phyloP scores from a whole-genome alignment of 2,888 invertebrate species.

The Machimus atricapillus region DNA sequence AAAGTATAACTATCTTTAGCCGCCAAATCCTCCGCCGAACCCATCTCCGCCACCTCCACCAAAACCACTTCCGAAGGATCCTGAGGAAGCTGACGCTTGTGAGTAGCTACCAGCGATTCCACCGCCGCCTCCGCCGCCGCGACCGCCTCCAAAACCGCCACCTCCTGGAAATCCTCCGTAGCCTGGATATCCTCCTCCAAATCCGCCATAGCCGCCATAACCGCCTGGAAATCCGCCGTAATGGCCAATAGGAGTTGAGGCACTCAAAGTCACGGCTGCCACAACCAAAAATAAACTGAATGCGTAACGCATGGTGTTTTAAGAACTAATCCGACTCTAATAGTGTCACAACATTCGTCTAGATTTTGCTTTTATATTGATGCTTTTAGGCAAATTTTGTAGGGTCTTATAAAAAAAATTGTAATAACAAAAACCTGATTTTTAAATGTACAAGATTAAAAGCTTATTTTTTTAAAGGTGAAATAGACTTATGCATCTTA shows the following conservation, averaged over 20 bases:
- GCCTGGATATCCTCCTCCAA: neutral
- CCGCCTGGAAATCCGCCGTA: neutral
- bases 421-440: neutral
- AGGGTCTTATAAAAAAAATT: neutral
- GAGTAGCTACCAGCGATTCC: neutral
- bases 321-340: neutral
- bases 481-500: neutral
- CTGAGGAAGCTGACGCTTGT: neutral
- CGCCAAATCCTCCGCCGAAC: neutral
- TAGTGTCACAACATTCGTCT: neutral
- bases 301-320: neutral
- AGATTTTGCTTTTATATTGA: neutral
- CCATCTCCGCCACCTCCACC: neutral
- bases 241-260: neutral
- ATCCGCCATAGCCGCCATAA: neutral
- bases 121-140: neutral
- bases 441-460: neutral
- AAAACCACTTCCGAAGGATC: neutral
- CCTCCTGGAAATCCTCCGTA: neutral
- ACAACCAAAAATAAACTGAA: neutral
- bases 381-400: neutral
- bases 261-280: neutral
- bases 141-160: neutral
- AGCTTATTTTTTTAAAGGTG: neutral
- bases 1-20: neutral